These are phyloP conservation scores for Agrochola circellaris DNA, from an alignment of 2,888 invertebrate species.

Conservation along the genomic window DNA sequence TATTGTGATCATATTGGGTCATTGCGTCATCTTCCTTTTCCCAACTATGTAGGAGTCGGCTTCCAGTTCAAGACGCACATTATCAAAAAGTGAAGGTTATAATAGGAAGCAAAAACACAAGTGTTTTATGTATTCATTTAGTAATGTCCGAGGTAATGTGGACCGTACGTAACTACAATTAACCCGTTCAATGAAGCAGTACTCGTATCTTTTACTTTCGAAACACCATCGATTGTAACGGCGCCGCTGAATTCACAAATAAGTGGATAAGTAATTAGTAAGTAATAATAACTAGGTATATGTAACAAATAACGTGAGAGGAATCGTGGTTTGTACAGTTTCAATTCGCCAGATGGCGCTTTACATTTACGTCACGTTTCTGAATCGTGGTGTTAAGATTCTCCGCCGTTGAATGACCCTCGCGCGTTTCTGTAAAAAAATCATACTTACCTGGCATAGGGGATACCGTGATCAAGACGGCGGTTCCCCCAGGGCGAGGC, in stretches of 20 bases:
- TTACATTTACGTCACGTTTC: background rate
- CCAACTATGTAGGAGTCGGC: background rate
- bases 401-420: too few relatives aligned
- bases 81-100: background rate
- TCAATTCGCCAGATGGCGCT: slow-evolving; percentile 1
- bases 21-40: background rate
- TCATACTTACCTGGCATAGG: too few relatives aligned
- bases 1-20: background rate
- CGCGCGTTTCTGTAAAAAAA: too few relatives aligned
- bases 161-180: background rate
- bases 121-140: background rate
- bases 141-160: background rate
- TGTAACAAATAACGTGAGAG: too few relatives aligned
- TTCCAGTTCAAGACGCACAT: too few relatives aligned
- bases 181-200: too few relatives aligned
- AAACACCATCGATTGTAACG: too few relatives aligned
- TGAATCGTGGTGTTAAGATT: background rate
- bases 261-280: too few relatives aligned
- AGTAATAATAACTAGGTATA: too few relatives aligned
- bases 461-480: background rate
- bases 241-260: too few relatives aligned
- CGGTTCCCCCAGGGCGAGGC: slow-evolving; percentile 12
- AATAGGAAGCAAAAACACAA: background rate
- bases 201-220: too few relatives aligned
- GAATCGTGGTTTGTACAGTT: background rate